Conservation (phyloP, 2,888 invertebrate genomes). For the Cataglyphis livida region DNA sequence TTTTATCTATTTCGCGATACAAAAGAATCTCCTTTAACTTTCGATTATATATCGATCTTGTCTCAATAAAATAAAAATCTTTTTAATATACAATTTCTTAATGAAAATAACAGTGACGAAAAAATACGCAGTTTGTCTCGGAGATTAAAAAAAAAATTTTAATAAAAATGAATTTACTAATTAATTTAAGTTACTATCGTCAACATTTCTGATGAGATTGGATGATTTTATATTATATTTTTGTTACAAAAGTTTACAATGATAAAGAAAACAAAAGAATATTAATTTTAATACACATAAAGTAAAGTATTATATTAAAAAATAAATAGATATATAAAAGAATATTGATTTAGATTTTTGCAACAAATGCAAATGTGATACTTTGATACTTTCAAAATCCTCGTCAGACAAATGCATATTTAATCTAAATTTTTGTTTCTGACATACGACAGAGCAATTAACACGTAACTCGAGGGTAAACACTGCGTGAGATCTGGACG, state of each 20-base stretch:
- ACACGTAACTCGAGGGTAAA: slow-evolving; percentile 27
- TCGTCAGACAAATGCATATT: neutral
- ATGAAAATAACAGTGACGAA: neutral
- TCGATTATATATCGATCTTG: slow-evolving; percentile 9
- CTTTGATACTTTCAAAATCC: neutral
- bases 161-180: neutral
- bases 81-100: neutral
- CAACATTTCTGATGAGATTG: neutral
- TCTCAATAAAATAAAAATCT: neutral
- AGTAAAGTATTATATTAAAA: neutral
- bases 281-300: neutral
- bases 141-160: neutral
- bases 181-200: neutral
- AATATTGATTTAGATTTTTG: neutral
- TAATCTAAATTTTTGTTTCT: slow-evolving; percentile 15
- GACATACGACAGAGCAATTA: neutral
- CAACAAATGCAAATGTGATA: neutral
- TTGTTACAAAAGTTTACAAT: neutral
- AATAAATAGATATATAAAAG: neutral
- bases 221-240: neutral
- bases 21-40: slow-evolving; percentile 8
- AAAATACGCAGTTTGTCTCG: neutral
- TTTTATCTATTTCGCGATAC: slow-evolving; percentile 32
- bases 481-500: slow-evolving; percentile 46
- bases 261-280: neutral